These are phyloP conservation scores for Brassicogethes aeneus DNA, from an alignment of 2,888 invertebrate species.

Conservation along the genomic window DNA sequence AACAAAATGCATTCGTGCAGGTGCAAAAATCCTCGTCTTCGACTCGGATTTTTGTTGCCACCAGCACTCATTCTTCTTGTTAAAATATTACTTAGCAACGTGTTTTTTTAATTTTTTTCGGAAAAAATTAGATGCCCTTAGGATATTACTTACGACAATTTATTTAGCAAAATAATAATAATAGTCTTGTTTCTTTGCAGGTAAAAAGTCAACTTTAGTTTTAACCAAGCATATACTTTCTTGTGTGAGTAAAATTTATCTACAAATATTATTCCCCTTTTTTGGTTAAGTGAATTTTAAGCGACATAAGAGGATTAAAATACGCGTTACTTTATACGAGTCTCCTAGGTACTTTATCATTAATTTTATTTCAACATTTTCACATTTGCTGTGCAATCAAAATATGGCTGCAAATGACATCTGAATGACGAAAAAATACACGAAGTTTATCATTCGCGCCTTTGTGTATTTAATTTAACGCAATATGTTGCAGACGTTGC, in stretches of 20 bases:
- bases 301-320: too few relatives aligned
- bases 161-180: not conserved
- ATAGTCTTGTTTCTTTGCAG: not conserved
- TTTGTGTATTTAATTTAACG: not conserved
- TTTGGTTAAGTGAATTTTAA: too few relatives aligned
- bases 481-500: not conserved
- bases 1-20: too few relatives aligned
- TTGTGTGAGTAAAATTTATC: not conserved
- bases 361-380: too few relatives aligned
- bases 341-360: too few relatives aligned
- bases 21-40: too few relatives aligned
- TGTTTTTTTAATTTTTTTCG: too few relatives aligned
- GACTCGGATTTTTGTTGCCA: too few relatives aligned
- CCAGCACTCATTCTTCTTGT: too few relatives aligned
- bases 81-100: too few relatives aligned
- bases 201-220: not conserved
- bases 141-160: slow-evolving; percentile 1
- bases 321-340: not conserved
- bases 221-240: not conserved
- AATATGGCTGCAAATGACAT: not conserved
- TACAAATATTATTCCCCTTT: too few relatives aligned
- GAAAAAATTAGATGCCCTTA: too few relatives aligned
- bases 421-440: not conserved
- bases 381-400: not conserved
- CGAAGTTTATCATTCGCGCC: not conserved